A percentile compares a stretch with the other conserved stretches of the same genome.
Conservation (phyloP, 92 coral and sea anemone species). For the Virgularia gustaviana region DNA sequence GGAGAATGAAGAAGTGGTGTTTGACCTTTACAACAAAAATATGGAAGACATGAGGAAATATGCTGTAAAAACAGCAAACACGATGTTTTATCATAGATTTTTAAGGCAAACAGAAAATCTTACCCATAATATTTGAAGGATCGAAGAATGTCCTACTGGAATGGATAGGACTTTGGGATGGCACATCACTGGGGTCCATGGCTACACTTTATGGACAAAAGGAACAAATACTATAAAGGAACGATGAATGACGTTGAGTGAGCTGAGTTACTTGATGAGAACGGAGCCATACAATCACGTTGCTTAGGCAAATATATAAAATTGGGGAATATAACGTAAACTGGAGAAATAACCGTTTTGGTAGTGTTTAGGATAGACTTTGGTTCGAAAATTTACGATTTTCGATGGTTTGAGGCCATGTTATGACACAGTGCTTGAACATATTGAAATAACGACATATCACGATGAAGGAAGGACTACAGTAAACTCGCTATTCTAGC, state of each 20-base stretch:
- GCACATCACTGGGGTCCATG: conserved; percentile 98
- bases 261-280: neutral
- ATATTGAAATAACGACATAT: conserved; percentile 36
- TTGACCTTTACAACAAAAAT: conserved; percentile 64
- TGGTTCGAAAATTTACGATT: conserved; percentile 7
- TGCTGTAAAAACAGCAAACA: neutral
- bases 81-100: neutral
- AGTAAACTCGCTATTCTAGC: conserved; percentile 29
- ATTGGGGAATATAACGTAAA: too few species aligned
- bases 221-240: neutral
- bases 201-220: neutral
- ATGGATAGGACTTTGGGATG: conserved; percentile 97
- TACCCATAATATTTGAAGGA: conserved; percentile 42
- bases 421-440: conserved; percentile 34
- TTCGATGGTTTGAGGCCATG: conserved; percentile 5
- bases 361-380: conserved; percentile 11
- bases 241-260: neutral
- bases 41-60: conserved; percentile 21
- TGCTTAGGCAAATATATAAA: conserved; percentile 22
- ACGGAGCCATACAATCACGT: conserved; percentile 25
- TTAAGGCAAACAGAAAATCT: neutral
- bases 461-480: conserved; percentile 28
- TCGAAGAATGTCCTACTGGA: conserved; percentile 90
- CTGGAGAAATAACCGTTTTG: conserved; percentile 2
- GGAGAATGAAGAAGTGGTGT: conserved; percentile 91